These are phyloP conservation scores for Gila orcuttii DNA, from an alignment of 2,113 vertebrate genomes.

Conservation along the genomic window DNA sequence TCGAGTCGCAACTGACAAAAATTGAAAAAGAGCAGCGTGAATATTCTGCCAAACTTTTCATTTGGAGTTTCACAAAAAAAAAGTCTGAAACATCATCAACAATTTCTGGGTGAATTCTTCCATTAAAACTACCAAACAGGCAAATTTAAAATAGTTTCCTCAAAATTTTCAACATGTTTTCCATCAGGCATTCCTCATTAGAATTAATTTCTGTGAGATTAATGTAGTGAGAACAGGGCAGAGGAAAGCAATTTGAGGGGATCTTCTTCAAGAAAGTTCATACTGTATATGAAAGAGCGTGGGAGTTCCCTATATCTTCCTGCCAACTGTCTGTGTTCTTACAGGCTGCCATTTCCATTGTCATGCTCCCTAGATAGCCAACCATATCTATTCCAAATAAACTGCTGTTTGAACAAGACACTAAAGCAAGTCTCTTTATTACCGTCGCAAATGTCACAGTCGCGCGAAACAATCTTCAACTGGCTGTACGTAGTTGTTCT, in stretches of 20 bases:
- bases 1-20: neutral
- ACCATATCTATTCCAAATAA: conserved; percentile 12
- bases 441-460: neutral
- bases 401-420: neutral
- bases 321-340: conserved; percentile 16
- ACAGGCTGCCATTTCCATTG: conserved; percentile 27
- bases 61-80: neutral
- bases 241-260: conserved; percentile 66
- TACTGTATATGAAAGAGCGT: conserved; percentile 15
- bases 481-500: neutral
- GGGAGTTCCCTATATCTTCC: conserved; percentile 20
- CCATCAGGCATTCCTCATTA: neutral
- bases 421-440: neutral
- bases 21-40: neutral
- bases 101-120: neutral
- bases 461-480: neutral
- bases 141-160: neutral
- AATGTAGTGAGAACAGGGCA: conserved; percentile 66
- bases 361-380: conserved; percentile 16
- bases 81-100: neutral
- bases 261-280: conserved; percentile 10
- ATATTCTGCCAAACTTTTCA: neutral
- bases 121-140: neutral
- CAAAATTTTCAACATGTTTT: neutral
- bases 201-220: conserved; percentile 63